Conservation (phyloP, 2,797 vertebrate genomes). For the Pangasius djambal region DNA sequence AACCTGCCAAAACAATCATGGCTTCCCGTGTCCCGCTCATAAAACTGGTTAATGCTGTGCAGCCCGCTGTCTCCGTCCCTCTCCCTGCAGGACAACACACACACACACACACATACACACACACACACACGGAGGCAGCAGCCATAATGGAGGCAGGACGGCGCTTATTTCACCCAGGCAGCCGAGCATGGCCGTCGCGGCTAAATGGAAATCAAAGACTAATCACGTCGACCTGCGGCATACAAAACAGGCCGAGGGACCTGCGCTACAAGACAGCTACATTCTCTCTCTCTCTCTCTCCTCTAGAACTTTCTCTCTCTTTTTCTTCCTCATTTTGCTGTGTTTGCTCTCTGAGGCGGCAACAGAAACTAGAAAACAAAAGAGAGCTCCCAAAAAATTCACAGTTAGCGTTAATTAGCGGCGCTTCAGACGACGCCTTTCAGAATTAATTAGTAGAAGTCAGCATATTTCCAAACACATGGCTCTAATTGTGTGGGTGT, state of each 20-base stretch:
- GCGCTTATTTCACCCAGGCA: constrained; percentile 33
- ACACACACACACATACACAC: constrained; percentile 39
- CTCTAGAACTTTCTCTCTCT: background rate
- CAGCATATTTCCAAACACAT: constrained; percentile 34
- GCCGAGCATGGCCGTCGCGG: constrained; percentile 27
- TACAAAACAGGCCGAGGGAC: constrained; percentile 10
- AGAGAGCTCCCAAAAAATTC: background rate
- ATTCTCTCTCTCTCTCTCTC: background rate
- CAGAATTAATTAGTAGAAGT: constrained; percentile 32
- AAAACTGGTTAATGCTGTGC: constrained; percentile 36
- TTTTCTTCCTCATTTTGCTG: background rate
- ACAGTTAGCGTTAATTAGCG: constrained; percentile 29
- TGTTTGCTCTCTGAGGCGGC: constrained; percentile 9
- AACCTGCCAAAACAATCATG: constrained; percentile 45
- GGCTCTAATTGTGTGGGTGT: constrained; percentile 12
- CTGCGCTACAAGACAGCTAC: background rate
- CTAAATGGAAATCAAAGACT: constrained; percentile 46
- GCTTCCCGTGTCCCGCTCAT: constrained; percentile 22
- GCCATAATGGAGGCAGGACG: constrained; percentile 8
- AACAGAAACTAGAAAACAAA: constrained; percentile 17
- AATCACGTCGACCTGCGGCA: constrained; percentile 35
- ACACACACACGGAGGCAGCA: constrained; percentile 13
- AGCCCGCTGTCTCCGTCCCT: constrained; percentile 2
- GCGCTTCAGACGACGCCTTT: background rate
- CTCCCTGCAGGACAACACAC: constrained; percentile 19